Percentiles rank a stretch among this genome's conserved stretches.
Conservation (phyloP, 2,888 invertebrate genomes). For the Gryllus longicercus region DNA sequence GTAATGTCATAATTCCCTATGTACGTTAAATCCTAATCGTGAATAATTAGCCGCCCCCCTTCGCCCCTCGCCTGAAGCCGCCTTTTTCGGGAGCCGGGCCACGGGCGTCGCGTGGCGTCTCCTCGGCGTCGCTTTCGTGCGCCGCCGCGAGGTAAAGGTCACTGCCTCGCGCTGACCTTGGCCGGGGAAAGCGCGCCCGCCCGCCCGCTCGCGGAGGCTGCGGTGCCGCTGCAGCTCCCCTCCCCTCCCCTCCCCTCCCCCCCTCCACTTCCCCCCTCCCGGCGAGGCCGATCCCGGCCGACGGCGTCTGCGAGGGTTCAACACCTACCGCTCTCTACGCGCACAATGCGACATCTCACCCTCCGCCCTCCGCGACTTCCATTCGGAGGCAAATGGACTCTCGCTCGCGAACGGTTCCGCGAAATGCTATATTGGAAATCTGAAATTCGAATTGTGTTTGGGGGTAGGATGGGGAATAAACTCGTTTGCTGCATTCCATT, state of each 20-base stretch:
- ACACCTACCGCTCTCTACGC: neutral
- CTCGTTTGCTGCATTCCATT: no score
- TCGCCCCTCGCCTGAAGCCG: no score
- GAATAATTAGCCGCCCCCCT: no score
- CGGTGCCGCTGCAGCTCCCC: neutral
- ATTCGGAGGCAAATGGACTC: no score
- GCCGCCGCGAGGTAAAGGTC: neutral
- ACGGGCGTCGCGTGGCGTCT: neutral
- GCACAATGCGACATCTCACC: no score
- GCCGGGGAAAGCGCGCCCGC: neutral
- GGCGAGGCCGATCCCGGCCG: neutral
- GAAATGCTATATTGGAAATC: no score
- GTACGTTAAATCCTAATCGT: no score
- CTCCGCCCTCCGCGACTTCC: no score
- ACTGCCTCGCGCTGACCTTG: slow-evolving; percentile 8
- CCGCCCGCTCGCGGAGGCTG: neutral
- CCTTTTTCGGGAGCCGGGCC: neutral
- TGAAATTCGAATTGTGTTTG: no score
- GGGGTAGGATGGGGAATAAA: no score
- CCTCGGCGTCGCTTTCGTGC: neutral
- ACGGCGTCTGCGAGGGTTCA: neutral
- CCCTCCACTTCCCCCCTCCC: neutral
- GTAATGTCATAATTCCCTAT: no score
- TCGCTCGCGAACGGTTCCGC: no score
- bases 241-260: neutral